Evolutionary conservation across 2,113 vertebrate species (phyloP).

Genomic region (Vidua macroura): DNA sequence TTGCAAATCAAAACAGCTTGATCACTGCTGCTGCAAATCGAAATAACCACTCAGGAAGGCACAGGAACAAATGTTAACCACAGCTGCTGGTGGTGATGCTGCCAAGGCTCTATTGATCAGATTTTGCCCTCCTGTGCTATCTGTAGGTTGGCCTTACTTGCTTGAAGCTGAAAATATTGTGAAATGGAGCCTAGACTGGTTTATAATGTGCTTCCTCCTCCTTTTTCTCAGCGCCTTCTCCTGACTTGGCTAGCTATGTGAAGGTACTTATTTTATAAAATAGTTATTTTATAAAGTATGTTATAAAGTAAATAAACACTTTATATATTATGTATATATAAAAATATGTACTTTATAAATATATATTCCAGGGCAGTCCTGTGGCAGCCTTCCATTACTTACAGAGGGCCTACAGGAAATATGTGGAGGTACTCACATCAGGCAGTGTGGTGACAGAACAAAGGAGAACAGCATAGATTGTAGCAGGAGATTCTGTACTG

Average conservation of each 20-base stretch:
- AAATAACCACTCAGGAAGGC: neutral
- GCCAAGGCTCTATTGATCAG: neutral
- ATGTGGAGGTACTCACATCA: neutral
- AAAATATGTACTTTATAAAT: neutral
- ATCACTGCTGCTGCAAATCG: neutral
- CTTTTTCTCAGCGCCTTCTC: neutral
- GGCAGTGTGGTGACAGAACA: neutral
- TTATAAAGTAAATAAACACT: neutral
- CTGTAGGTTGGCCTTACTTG: neutral
- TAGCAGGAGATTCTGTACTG: neutral
- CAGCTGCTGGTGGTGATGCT: neutral
- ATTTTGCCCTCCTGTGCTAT: neutral
- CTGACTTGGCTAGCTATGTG: neutral
- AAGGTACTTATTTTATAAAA: neutral
- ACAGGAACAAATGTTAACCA: neutral
- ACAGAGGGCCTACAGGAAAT: neutral
- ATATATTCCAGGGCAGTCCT: neutral
- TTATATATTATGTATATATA: neutral
- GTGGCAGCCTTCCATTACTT: neutral
- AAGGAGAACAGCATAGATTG: fast-evolving
- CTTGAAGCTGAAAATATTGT: neutral
- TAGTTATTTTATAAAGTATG: neutral
- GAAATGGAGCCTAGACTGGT: neutral
- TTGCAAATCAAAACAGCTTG: neutral
- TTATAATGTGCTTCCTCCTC: neutral